Evolutionary conservation across 2,888 invertebrate species (phyloP).

Genomic region (Heliconius ethilla): DNA sequence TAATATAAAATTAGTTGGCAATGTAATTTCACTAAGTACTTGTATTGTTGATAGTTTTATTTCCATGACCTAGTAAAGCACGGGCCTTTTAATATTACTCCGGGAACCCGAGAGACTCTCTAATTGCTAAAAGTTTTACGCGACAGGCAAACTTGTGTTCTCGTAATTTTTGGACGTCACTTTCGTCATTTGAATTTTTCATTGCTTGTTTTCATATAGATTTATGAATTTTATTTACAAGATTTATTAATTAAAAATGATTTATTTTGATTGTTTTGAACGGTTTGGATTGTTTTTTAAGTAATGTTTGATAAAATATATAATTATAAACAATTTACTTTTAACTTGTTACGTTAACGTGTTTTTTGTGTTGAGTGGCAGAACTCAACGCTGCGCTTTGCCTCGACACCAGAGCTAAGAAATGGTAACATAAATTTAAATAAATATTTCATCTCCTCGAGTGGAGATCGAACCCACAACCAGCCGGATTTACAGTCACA

Average conservation of each 20-base stretch:
- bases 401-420: too few species aligned
- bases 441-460: too few species aligned
- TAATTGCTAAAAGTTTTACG: slow-evolving; percentile 53
- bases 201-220: not conserved
- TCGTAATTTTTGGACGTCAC: slow-evolving; percentile 35
- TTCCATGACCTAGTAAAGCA: slow-evolving; percentile 24
- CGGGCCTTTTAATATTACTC: slow-evolving; percentile 40
- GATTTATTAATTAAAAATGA: too few species aligned
- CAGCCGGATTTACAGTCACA: too few species aligned
- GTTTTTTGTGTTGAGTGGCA: too few species aligned
- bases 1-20: not conserved
- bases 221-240: not conserved
- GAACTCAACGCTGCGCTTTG: too few species aligned
- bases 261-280: too few species aligned
- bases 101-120: slow-evolving; percentile 47
- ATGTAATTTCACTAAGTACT: slow-evolving; percentile 12
- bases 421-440: not conserved
- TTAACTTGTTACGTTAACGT: too few species aligned
- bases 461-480: too few species aligned
- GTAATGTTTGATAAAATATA: too few species aligned
- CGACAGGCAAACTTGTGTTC: slow-evolving; percentile 33
- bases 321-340: too few species aligned
- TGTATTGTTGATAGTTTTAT: not conserved
- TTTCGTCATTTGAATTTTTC: slow-evolving; percentile 26
- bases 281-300: too few species aligned